Percentiles rank a stretch among this genome's conserved stretches.
These are phyloP conservation scores for Okapia johnstoni DNA, from an alignment of 2,113 vertebrate genomes.

Conservation along the genomic window DNA sequence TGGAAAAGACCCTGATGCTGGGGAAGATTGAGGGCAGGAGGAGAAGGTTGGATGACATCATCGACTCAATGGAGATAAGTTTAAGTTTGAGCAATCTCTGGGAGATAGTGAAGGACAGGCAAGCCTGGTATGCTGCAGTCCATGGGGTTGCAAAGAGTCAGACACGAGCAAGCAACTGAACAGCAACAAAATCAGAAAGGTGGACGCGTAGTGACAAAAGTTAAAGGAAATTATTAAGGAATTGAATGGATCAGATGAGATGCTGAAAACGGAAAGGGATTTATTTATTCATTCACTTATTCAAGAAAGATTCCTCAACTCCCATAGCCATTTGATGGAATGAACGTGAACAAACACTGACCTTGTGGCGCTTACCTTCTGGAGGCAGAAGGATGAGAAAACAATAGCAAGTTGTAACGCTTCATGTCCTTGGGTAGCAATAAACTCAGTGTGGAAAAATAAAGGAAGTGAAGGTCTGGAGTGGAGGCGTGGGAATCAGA, in stretches of 20 bases:
- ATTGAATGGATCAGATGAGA: not conserved
- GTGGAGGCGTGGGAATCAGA: not conserved
- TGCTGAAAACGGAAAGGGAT: not conserved
- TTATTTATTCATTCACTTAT: not conserved
- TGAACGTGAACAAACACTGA: too few relatives aligned
- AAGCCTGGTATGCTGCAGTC: not conserved
- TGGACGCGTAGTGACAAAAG: not conserved
- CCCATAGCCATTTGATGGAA: not conserved
- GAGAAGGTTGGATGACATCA: not conserved
- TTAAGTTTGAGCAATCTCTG: not conserved
- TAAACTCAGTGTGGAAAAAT: not conserved
- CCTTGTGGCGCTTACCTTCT: not conserved
- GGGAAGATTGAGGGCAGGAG: not conserved
- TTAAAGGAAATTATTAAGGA: not conserved
- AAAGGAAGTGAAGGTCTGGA: not conserved
- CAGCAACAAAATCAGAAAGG: not conserved
- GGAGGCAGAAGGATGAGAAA: not conserved
- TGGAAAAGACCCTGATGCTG: not conserved
- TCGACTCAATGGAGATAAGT: not conserved
- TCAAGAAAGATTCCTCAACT: not conserved
- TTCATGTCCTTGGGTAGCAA: not conserved
- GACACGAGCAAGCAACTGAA: not conserved
- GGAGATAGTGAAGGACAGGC: not conserved
- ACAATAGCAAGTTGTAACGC: too few relatives aligned
- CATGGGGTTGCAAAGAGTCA: not conserved